Conservation (phyloP, 2,113 vertebrate species). For the Syngnathus floridae region DNA sequence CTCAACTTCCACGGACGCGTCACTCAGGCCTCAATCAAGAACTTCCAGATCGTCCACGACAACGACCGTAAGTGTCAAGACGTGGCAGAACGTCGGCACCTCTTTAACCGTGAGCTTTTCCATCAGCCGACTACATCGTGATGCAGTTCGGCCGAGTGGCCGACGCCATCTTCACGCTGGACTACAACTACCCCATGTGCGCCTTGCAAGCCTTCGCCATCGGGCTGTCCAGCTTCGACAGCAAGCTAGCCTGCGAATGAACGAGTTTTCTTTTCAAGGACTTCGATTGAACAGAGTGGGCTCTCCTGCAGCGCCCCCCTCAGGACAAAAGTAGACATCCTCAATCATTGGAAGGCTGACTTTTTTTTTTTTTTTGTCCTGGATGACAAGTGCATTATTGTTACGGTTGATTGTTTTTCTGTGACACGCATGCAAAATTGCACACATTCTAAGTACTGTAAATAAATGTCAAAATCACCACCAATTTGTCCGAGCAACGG, state of each 20-base stretch:
- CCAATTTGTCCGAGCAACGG: background rate
- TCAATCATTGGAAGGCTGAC: background rate
- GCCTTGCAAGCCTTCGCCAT: conserved; percentile 96
- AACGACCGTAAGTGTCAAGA: conserved; percentile 82
- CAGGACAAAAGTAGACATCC: conserved; percentile 14
- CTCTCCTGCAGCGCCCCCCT: conserved; percentile 35
- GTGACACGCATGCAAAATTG: conserved; percentile 44
- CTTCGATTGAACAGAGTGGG: background rate
- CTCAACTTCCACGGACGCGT: conserved; percentile 95
- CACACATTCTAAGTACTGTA: conserved; percentile 38
- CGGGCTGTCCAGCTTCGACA: conserved; percentile 94
- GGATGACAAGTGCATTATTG: conserved; percentile 27
- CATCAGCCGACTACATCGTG: conserved; percentile 89
- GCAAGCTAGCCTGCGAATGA: conserved; percentile 95
- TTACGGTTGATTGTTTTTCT: conserved; percentile 8
- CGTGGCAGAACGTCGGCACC: too few relatives aligned
- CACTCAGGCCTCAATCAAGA: conserved; percentile 95
- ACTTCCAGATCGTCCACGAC: conserved; percentile 96
- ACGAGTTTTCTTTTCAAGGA: background rate
- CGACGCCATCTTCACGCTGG: conserved; percentile 92
- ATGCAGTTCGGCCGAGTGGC: conserved; percentile 97
- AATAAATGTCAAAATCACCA: background rate
- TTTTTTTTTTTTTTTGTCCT: conserved; percentile 6
- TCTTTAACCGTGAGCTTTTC: too few relatives aligned
- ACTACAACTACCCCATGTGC: conserved; percentile 94